Evolutionary conservation across 2,888 invertebrate genomes (phyloP).

Genomic region (Holacanthella duospinosa): DNA sequence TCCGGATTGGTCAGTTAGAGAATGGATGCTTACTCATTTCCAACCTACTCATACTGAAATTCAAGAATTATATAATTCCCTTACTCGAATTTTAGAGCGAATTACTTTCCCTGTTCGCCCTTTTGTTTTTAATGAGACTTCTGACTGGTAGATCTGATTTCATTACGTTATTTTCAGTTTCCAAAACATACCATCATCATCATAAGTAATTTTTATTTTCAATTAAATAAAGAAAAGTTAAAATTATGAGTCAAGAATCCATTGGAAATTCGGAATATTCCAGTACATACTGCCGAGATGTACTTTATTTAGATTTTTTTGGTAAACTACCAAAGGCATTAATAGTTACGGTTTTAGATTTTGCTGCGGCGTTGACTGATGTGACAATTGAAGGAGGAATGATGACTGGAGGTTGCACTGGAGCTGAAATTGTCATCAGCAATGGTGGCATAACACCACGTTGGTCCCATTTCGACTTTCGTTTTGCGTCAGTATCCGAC

Average conservation of each 20-base stretch:
- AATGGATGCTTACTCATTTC: constrained; percentile 31
- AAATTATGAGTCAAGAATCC: too few species aligned
- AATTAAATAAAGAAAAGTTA: too few species aligned
- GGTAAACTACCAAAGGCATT: constrained; percentile 84
- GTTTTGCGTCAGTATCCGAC: constrained; percentile 38
- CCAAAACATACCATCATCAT: too few species aligned
- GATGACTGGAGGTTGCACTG: constrained; percentile 13
- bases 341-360: constrained; percentile 83
- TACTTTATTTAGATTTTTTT: constrained; percentile 50
- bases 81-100: constrained; percentile 24
- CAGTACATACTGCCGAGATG: too few species aligned
- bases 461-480: constrained; percentile 89
- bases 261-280: too few species aligned
- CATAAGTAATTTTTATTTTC: too few species aligned
- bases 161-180: too few species aligned
- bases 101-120: constrained; percentile 30
- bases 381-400: constrained; percentile 45
- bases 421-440: neutral
- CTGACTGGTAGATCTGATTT: neutral
- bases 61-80: constrained; percentile 9
- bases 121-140: neutral
- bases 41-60: constrained; percentile 23
- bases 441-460: constrained; percentile 43
- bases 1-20: constrained; percentile 31
- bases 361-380: constrained; percentile 68